Conservation (phyloP, 2,888 invertebrate species). For the Drosophila quasianomalipes region DNA sequence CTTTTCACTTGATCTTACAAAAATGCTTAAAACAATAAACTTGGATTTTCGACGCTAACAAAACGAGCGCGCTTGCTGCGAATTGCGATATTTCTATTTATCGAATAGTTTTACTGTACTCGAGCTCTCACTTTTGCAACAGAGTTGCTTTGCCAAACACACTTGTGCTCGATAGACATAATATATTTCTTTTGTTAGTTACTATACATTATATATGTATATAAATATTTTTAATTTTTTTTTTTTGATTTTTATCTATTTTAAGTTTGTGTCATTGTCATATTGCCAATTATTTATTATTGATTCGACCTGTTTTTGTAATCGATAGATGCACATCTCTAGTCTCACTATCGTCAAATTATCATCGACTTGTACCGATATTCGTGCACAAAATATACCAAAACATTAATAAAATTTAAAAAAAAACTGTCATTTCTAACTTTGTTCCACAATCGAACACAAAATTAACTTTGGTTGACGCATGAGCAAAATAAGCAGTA, state of each 20-base stretch:
- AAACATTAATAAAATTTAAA: not conserved
- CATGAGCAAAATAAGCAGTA: not conserved
- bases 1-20: not conserved
- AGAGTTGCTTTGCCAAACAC: not conserved
- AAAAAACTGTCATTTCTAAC: not conserved
- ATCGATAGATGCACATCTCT: not conserved
- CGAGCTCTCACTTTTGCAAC: not conserved
- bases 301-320: not conserved
- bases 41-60: conserved; percentile 20
- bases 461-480: not conserved
- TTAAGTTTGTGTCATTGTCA: not conserved
- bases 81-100: conserved; percentile 4
- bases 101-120: not conserved
- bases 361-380: not conserved
- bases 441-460: not conserved
- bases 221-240: not conserved
- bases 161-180: not conserved
- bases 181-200: not conserved
- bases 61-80: conserved; percentile 34
- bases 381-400: not conserved
- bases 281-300: not conserved
- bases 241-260: not conserved
- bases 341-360: not conserved
- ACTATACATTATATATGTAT: not conserved
- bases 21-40: not conserved